A percentile compares a stretch with the other conserved stretches of the same genome.
Evolutionary conservation across 2,888 invertebrate genomes (phyloP).

Genomic region (Hipparchia sbordonii): DNA sequence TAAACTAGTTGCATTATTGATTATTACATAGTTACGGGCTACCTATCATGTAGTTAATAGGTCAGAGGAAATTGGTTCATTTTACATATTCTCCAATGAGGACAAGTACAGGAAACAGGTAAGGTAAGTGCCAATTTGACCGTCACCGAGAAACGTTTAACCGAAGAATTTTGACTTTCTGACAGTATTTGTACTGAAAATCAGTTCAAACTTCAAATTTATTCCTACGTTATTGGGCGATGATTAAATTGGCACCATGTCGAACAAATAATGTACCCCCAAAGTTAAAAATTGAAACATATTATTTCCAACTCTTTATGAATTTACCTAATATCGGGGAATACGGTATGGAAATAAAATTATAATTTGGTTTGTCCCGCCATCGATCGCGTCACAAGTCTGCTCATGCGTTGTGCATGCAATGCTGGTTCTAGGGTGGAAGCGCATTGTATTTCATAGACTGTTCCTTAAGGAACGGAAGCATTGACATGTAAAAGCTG

Average conservation of each 20-base stretch:
- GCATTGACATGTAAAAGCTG: neutral
- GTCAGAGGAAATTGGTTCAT: no score
- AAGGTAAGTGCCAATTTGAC: no score
- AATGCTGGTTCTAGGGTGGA: conserved; percentile 3
- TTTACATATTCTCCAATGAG: no score
- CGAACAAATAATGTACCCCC: neutral
- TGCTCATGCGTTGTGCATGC: conserved; percentile 30
- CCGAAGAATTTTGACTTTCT: no score
- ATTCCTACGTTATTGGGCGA: no score
- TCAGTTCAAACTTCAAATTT: no score
- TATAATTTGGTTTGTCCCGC: conserved; percentile 29
- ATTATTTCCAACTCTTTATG: neutral
- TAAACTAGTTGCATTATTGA: neutral
- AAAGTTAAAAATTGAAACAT: neutral
- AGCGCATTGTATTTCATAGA: neutral
- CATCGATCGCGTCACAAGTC: conserved; percentile 27
- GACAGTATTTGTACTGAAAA: no score
- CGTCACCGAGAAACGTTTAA: no score
- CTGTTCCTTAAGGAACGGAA: neutral
- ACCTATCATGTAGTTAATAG: no score
- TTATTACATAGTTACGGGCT: no score
- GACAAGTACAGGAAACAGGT: no score
- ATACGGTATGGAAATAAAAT: conserved; percentile 8
- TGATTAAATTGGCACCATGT: no score
- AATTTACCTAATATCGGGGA: neutral